These are phyloP conservation scores for Pteronotus mesoamericanus DNA, from an alignment of 2,797 vertebrate genomes.

Conservation along the genomic window DNA sequence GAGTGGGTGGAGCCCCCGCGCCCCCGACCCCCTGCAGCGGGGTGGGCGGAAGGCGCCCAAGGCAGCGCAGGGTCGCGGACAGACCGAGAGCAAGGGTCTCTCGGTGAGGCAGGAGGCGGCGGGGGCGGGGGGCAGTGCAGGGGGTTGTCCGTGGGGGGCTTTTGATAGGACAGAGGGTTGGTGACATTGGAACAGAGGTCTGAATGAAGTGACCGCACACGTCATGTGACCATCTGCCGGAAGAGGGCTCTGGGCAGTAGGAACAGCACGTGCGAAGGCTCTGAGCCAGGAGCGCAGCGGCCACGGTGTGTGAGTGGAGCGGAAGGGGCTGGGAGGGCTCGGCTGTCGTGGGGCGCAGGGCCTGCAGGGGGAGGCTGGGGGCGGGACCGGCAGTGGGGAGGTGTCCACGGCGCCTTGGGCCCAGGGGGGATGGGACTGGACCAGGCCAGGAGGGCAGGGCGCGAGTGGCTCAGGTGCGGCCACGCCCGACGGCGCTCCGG, in stretches of 20 bases:
- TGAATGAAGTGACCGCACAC: neutral
- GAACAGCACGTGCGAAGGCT: neutral
- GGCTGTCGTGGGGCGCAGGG: neutral
- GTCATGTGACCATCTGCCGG: neutral
- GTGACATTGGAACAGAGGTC: neutral
- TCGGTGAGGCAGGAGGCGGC: neutral
- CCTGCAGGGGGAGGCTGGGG: accelerated
- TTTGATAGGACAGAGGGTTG: neutral
- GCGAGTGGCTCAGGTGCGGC: neutral
- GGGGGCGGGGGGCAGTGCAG: accelerated
- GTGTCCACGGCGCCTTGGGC: no score
- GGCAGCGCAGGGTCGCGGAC: no score
- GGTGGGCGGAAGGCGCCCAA: no score
- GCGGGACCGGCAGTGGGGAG: no score
- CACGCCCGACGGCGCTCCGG: accelerated
- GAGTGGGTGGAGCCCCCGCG: no score
- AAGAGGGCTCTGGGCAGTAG: neutral
- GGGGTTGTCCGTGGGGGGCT: no score
- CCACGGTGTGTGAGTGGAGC: accelerated
- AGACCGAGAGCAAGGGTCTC: neutral
- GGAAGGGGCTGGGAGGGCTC: neutral
- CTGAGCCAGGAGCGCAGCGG: neutral
- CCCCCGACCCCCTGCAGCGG: neutral
- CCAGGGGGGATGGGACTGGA: accelerated
- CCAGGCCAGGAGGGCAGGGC: accelerated